These are phyloP conservation scores for Saccopteryx bilineata DNA, from an alignment of 2,113 vertebrate species.

Conservation along the genomic window DNA sequence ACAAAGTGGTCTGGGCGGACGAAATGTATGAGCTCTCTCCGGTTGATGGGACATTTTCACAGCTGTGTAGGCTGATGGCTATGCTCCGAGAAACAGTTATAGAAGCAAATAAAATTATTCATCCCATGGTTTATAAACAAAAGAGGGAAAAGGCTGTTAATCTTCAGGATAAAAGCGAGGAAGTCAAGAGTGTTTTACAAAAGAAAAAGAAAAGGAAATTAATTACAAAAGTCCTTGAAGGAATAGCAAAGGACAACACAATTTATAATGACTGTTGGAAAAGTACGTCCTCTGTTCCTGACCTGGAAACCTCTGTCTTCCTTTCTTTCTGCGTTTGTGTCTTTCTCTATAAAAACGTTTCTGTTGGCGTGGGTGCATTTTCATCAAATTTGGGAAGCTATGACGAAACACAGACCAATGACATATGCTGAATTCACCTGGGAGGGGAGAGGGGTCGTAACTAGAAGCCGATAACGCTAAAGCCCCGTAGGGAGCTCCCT, in stretches of 20 bases:
- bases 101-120: constrained; percentile 65
- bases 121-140: constrained; percentile 52
- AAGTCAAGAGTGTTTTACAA: constrained; percentile 5
- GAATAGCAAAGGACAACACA: not conserved
- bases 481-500: not conserved
- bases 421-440: not conserved
- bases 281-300: not conserved
- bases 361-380: constrained; percentile 4
- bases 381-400: constrained; percentile 22
- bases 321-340: not conserved
- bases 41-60: constrained; percentile 58
- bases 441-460: not conserved
- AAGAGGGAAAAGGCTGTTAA: not conserved
- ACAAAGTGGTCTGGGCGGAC: constrained; percentile 56
- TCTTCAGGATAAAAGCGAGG: constrained; percentile 15
- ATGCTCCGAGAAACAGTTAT: constrained; percentile 61
- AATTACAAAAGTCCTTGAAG: constrained; percentile 62
- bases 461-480: not conserved
- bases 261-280: not conserved
- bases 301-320: not conserved
- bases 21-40: constrained; percentile 57
- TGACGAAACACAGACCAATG: constrained; percentile 25
- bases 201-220: not conserved
- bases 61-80: constrained; percentile 52
- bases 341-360: not conserved